Percentiles rank a stretch among this genome's conserved stretches.
These are phyloP conservation scores for Psammodynastes pulverulentus DNA, from an alignment of 2,113 vertebrate species.

Conservation along the genomic window DNA sequence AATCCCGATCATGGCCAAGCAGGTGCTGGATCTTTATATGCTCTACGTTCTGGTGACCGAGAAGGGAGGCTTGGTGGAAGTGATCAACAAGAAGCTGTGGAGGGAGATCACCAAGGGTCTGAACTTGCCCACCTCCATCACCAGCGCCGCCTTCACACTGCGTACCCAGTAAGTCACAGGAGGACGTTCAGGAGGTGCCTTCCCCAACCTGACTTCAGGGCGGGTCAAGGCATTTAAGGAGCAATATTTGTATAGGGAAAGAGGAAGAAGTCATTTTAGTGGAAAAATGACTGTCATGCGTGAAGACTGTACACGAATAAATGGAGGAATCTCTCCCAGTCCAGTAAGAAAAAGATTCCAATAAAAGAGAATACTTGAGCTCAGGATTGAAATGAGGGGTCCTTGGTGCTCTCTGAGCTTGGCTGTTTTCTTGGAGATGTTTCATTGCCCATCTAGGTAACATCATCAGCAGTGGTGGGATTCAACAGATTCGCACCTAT, in stretches of 20 bases:
- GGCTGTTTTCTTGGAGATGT: not conserved
- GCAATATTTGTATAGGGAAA: not conserved
- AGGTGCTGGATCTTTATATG: conserved; percentile 96
- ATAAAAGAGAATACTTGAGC: not conserved
- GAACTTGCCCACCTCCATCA: conserved; percentile 97
- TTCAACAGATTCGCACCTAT: no score
- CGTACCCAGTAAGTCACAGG: conserved; percentile 87
- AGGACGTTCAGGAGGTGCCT: not conserved
- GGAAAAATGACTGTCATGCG: not conserved
- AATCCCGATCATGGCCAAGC: conserved; percentile 99
- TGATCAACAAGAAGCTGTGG: conserved; percentile 99
- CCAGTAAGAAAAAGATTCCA: no score
- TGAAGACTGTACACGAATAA: not conserved
- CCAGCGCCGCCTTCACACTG: conserved; percentile 97
- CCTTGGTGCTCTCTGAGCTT: not conserved
- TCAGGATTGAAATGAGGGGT: not conserved
- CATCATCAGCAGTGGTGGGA: no score
- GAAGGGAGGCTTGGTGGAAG: conserved; percentile 95
- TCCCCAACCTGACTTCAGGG: not conserved
- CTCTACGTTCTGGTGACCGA: conserved; percentile 94
- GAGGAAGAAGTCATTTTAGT: not conserved
- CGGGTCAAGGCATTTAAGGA: not conserved
- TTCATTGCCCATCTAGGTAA: not conserved
- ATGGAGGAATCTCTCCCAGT: not conserved
- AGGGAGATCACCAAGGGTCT: conserved; percentile 97